phyloP scores from a whole-genome alignment of 2,888 invertebrate species.

The Colletes collaris region DNA sequence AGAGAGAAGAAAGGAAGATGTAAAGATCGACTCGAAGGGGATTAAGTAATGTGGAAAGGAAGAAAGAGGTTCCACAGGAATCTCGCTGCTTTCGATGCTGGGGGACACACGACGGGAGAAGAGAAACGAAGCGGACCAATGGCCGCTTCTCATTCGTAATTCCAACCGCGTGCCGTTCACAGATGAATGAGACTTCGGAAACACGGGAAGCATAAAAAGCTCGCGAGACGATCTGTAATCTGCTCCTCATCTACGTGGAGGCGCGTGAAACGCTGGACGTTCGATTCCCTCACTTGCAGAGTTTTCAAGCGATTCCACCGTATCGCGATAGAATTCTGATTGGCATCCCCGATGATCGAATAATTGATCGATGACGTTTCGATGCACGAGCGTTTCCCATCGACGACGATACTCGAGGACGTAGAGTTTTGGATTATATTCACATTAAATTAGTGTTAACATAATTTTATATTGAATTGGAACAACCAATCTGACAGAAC shows the following conservation, averaged over 20 bases:
- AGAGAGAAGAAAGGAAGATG: too few species aligned
- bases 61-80: conserved; percentile 27
- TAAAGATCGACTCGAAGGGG: background rate
- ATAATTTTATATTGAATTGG: too few species aligned
- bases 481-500: too few species aligned
- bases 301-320: background rate
- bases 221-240: conserved; percentile 63
- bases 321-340: too few species aligned
- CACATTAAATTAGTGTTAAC: too few species aligned
- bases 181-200: conserved; percentile 76
- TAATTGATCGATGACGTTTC: too few species aligned
- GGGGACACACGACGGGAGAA: conserved; percentile 32
- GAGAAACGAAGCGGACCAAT: conserved; percentile 45
- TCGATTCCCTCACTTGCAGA: conserved; percentile 7
- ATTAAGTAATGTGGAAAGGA: conserved; percentile 25
- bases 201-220: conserved; percentile 75
- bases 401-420: too few species aligned
- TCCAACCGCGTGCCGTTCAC: conserved; percentile 68
- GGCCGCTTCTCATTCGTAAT: conserved; percentile 69
- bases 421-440: too few species aligned
- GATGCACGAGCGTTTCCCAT: too few species aligned
- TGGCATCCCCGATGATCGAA: too few species aligned
- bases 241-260: conserved; percentile 61
- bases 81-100: conserved; percentile 36
- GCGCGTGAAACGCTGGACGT: conserved; percentile 6